phyloP scores from a whole-genome alignment of 2,888 invertebrate genomes.

The Parthenolecanium corni region DNA sequence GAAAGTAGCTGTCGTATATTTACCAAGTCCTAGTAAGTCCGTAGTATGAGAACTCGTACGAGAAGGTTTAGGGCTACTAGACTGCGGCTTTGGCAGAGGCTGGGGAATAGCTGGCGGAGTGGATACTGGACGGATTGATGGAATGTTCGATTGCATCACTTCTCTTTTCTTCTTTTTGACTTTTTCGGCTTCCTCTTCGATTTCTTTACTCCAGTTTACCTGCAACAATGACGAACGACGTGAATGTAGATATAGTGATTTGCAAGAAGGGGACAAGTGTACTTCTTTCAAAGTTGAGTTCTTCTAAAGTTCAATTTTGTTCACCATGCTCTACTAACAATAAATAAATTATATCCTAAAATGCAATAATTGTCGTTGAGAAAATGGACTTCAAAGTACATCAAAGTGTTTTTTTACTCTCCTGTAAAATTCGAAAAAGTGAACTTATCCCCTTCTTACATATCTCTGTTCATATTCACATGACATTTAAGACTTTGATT shows the following conservation, averaged over 20 bases:
- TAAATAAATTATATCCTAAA: too few relatives aligned
- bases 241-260: too few relatives aligned
- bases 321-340: too few relatives aligned
- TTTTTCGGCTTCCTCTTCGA: slow-evolving; percentile 72
- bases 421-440: too few relatives aligned
- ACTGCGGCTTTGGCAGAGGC: slow-evolving; percentile 48
- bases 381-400: too few relatives aligned
- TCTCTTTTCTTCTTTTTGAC: slow-evolving; percentile 74
- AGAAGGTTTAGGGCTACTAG: slow-evolving; percentile 43
- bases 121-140: slow-evolving; percentile 18
- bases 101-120: slow-evolving; percentile 38
- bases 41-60: slow-evolving; percentile 39
- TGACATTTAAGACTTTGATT: too few relatives aligned
- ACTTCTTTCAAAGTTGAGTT: background rate
- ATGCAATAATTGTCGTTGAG: too few relatives aligned
- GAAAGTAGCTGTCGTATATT: slow-evolving; percentile 30
- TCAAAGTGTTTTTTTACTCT: too few relatives aligned
- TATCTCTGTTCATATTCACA: too few relatives aligned
- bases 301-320: background rate
- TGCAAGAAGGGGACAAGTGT: background rate
- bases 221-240: slow-evolving; percentile 32
- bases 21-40: slow-evolving; percentile 45
- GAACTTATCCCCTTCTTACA: too few relatives aligned
- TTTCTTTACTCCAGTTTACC: slow-evolving; percentile 67
- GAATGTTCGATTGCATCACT: slow-evolving; percentile 39